phyloP scores from a whole-genome alignment of 2,888 invertebrate species.

The Thelaira solivaga region DNA sequence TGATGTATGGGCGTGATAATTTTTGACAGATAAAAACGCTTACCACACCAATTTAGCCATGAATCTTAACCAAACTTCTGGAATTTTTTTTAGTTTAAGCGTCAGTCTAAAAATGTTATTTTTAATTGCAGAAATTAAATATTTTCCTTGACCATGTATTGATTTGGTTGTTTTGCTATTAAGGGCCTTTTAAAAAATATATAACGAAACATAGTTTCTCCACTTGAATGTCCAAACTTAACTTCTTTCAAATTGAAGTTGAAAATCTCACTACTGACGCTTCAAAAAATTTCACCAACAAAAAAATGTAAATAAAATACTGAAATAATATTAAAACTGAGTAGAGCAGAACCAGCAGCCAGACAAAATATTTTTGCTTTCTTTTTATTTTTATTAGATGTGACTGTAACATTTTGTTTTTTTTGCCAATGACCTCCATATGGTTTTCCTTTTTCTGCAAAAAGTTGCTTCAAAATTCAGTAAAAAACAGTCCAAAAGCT shows the following conservation, averaged over 20 bases:
- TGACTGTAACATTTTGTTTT: background rate
- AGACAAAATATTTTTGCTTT: conserved; percentile 7
- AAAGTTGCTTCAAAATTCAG: background rate
- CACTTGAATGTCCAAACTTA: conserved; percentile 13
- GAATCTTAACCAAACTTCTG: no score
- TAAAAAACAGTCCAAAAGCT: conserved; percentile 7
- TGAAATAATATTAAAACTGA: background rate
- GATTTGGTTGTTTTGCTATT: no score
- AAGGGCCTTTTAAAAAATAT: no score
- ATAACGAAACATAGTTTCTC: no score
- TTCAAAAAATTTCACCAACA: conserved; percentile 34
- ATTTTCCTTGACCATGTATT: no score
- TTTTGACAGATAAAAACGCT: no score
- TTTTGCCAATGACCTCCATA: background rate
- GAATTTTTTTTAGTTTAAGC: no score
- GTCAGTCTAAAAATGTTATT: no score
- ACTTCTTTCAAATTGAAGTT: conserved; percentile 58
- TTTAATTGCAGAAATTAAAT: no score
- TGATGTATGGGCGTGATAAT: no score
- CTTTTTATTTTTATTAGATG: background rate
- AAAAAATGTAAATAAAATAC: background rate
- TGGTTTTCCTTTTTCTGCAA: background rate
- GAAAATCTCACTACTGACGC: conserved; percentile 42
- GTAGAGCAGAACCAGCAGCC: no score
- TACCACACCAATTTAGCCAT: no score